Percentiles rank a stretch among this genome's conserved stretches.
Evolutionary conservation across 1,140 invertebrate genomes (phyloP).

Genomic region (Antheraea pernyi): DNA sequence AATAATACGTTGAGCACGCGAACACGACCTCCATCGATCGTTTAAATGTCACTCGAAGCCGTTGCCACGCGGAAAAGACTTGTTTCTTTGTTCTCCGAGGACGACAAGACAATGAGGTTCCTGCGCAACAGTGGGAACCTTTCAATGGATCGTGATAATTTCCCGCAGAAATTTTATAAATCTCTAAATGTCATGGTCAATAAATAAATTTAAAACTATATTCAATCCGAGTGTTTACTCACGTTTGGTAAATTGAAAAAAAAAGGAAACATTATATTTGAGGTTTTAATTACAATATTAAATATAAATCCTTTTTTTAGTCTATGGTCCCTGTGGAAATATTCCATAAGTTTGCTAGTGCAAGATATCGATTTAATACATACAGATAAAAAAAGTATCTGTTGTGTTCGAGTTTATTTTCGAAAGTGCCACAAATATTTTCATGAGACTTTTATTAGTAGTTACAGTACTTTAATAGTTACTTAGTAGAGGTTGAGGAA

Average conservation of each 20-base stretch:
- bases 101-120: slow-evolving; percentile 54
- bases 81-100: slow-evolving; percentile 49
- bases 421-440: too few relatives aligned
- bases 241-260: not conserved
- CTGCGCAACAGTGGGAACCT: slow-evolving; percentile 38
- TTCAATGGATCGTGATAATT: slow-evolving; percentile 30
- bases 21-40: slow-evolving; percentile 64
- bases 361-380: too few relatives aligned
- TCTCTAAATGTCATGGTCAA: slow-evolving; percentile 14
- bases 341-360: too few relatives aligned
- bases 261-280: too few relatives aligned
- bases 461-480: too few relatives aligned
- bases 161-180: slow-evolving; percentile 14
- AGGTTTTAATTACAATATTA: too few relatives aligned
- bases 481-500: too few relatives aligned
- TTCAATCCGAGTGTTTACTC: not conserved
- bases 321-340: too few relatives aligned
- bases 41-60: slow-evolving; percentile 70
- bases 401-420: too few relatives aligned
- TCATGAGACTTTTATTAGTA: too few relatives aligned
- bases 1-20: slow-evolving; percentile 30
- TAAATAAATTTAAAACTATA: not conserved
- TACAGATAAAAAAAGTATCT: too few relatives aligned
- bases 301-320: too few relatives aligned
- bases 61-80: slow-evolving; percentile 62